phyloP scores from a whole-genome alignment of 1,140 invertebrate species.

The Drosophila albomicans region DNA sequence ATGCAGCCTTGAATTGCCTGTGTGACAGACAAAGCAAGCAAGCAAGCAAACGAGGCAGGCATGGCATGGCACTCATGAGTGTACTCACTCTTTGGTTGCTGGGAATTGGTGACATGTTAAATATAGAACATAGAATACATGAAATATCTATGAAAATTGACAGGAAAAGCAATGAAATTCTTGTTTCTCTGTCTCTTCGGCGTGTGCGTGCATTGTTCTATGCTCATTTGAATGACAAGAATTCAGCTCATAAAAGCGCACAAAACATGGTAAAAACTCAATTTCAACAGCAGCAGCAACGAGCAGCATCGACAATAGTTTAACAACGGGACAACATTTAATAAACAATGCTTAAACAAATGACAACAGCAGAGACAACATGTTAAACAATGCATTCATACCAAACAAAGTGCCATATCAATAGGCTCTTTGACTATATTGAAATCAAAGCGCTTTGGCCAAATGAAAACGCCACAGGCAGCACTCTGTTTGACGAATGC shows the following conservation, averaged over 20 bases:
- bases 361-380: not conserved
- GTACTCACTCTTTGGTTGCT: conserved; percentile 14
- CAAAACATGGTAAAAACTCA: conserved; percentile 62
- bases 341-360: conserved; percentile 58
- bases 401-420: not conserved
- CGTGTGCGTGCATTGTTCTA: conserved; percentile 65
- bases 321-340: conserved; percentile 54
- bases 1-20: conserved; percentile 71
- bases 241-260: conserved; percentile 47
- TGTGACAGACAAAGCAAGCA: conserved; percentile 56
- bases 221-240: conserved; percentile 69
- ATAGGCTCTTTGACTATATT: not conserved
- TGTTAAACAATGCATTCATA: not conserved
- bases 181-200: conserved; percentile 10
- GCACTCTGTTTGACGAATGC: not conserved
- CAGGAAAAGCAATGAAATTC: conserved; percentile 44
- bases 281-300: conserved; percentile 33
- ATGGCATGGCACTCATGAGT: conserved; percentile 3
- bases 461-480: not conserved
- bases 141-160: conserved; percentile 48
- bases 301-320: conserved; percentile 33
- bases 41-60: not conserved
- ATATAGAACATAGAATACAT: conserved; percentile 63
- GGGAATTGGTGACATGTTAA: conserved; percentile 61
- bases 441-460: not conserved